Base-by-base conservation (phyloP, 1,140 invertebrate genomes). In the Colletes latitarsis region DNA sequence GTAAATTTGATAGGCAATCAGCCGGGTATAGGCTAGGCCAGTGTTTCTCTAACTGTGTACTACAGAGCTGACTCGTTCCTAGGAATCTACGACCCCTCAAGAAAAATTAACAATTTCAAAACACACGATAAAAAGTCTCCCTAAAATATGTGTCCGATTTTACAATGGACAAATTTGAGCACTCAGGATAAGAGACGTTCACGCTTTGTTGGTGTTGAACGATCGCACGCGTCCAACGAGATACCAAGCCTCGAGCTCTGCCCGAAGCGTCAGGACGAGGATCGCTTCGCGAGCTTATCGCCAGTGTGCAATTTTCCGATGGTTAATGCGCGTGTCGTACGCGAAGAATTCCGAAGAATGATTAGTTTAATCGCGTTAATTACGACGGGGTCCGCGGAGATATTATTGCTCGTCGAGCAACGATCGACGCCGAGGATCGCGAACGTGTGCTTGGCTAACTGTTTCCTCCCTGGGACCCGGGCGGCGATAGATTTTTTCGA, bases 151-250 rank as follows among this genome's bases (percentile, higher is more conserved):
- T 2, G 30, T 30, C 2, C 30, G 30, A 30, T 30, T 30, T 30
- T 30, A 30, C 30, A 30, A 30, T 30, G 30, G 30, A 2, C 30
- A 30, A 30, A 2, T 30, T 30, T 30, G 30, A 30, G 2, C 30
- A 2, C 30, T 30, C 30, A 2, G 30, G 30, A 30, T 30, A 30
- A 30, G 30, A 30, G 55, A 77, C 70, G 55, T 58, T 69, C 55
- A 43, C 75, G 70, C 55, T 70, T 77, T 21, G 75, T 70, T 69
- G 55, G 55, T 10, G 75, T 70, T 66, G 64, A 76, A n/a, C n/a
- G 73, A 69, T 70, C 77, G 63, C 77, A 66, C 71, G 77, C 67
- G 71, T 71, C 53, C 71, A 14, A 21, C 19, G 9, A 67, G 77
- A 39, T 49, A 57, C 64, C 4, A 30, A 2, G 68, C 76, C 73